Evolutionary conservation across 2,797 vertebrate species (phyloP).

Genomic region (Poeciliopsis presidionis): DNA sequence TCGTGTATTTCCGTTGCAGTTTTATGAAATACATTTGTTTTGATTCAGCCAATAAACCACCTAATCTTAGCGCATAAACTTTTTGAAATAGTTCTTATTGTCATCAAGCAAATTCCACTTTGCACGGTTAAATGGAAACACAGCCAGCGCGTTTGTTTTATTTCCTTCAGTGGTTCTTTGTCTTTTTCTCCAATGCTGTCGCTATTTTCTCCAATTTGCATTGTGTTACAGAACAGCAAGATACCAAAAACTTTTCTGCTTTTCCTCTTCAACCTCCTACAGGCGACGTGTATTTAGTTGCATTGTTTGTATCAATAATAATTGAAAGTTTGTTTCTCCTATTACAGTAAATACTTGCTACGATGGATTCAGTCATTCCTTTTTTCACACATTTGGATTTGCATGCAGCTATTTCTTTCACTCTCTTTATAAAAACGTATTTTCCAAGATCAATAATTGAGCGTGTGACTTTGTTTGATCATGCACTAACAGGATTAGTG

Average conservation of each 20-base stretch:
- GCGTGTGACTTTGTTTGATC: constrained; percentile 61
- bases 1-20: too few species aligned
- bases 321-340: background rate
- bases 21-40: too few species aligned
- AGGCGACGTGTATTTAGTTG: background rate
- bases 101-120: too few species aligned
- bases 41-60: too few species aligned
- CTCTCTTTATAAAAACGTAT: background rate
- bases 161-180: too few species aligned
- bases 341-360: background rate
- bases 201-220: background rate
- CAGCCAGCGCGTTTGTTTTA: too few species aligned
- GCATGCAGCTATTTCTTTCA: constrained; percentile 5
- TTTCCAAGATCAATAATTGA: constrained; percentile 45
- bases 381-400: background rate
- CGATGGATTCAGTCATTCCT: background rate
- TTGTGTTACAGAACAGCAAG: too few species aligned
- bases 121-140: too few species aligned
- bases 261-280: background rate
- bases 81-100: too few species aligned
- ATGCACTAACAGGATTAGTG: constrained; percentile 67
- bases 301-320: background rate
- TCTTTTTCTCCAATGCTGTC: background rate
- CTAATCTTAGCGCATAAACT: too few species aligned
- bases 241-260: background rate